phyloP scores from a whole-genome alignment of 92 coral and sea anemone genomes.

The Phenganax stokvisi region DNA sequence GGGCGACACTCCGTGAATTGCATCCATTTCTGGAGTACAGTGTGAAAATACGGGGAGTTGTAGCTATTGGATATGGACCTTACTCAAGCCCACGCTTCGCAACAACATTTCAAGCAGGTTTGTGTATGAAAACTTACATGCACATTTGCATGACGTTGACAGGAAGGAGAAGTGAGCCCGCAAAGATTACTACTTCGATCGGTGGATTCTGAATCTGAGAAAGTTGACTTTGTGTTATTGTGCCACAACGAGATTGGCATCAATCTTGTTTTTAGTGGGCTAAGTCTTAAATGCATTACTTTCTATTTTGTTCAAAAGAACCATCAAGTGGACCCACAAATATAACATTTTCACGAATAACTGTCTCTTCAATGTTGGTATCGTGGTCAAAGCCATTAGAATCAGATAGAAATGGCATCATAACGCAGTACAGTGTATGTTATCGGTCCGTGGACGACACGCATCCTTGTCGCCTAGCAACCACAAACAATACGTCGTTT shows the following conservation, averaged over 20 bases:
- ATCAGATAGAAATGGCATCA: slow-evolving; percentile 23
- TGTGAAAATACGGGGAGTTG: slow-evolving; percentile 17
- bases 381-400: slow-evolving; percentile 1
- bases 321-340: slow-evolving; percentile 18
- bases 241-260: too few relatives aligned
- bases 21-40: slow-evolving; percentile 12
- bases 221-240: too few relatives aligned
- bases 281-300: too few relatives aligned
- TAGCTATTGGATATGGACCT: slow-evolving; percentile 28
- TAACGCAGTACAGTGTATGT: slow-evolving; percentile 10
- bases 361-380: background rate
- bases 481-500: background rate
- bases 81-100: background rate
- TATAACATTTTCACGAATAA: background rate
- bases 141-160: too few relatives aligned
- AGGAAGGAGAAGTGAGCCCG: too few relatives aligned
- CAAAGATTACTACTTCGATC: too few relatives aligned
- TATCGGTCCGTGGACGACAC: background rate
- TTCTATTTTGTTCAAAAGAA: background rate
- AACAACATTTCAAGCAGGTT: slow-evolving; percentile 19
- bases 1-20: background rate
- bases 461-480: background rate
- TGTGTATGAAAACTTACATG: background rate
- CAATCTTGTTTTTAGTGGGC: too few relatives aligned
- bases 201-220: too few relatives aligned